Percentiles rank a stretch among this genome's conserved stretches.
These are phyloP conservation scores for Diglossa cyanea DNA, from an alignment of 2,797 vertebrate genomes.

Conservation along the genomic window DNA sequence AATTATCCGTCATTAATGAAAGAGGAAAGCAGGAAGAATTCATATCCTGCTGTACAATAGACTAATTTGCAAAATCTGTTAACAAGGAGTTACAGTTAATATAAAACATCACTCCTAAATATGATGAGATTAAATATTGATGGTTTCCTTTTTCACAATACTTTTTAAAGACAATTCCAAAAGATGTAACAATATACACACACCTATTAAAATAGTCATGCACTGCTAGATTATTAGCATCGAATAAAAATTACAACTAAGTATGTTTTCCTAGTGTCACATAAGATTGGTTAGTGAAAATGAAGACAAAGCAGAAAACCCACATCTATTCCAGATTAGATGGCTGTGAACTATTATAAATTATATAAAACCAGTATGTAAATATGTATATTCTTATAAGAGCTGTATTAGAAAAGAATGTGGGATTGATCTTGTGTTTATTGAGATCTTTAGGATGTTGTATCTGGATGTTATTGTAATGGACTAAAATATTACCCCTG, in stretches of 20 bases:
- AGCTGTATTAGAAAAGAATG: neutral
- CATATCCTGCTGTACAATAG: neutral
- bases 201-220: neutral
- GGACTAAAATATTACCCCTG: neutral
- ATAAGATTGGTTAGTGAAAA: neutral
- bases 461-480: neutral
- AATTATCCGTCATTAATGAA: neutral
- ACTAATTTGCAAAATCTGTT: neutral
- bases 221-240: neutral
- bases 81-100: neutral
- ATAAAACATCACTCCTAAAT: neutral
- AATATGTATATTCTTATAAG: neutral
- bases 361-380: neutral
- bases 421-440: neutral
- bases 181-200: neutral
- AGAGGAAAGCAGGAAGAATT: slow-evolving; percentile 16
- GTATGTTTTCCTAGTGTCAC: neutral
- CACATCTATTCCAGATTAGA: neutral
- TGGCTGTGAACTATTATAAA: neutral
- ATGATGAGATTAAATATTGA: neutral
- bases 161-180: neutral
- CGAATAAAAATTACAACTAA: neutral
- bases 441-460: neutral
- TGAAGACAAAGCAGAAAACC: neutral
- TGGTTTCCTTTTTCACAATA: neutral